Evolutionary conservation across 2,113 vertebrate species (phyloP).

Genomic region (Eira barbara): DNA sequence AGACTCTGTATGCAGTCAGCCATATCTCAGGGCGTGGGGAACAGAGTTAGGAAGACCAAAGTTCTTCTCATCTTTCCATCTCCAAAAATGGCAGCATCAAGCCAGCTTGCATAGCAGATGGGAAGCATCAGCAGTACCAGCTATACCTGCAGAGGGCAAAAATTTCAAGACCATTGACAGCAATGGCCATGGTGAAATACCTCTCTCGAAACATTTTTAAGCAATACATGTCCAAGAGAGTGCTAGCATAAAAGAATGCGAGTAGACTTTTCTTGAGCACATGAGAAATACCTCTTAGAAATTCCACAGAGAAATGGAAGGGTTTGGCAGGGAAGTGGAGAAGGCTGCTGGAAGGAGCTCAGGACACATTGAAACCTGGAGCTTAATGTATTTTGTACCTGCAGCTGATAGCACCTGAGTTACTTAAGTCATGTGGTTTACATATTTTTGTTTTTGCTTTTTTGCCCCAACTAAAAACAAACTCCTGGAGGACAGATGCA

Average conservation of each 20-base stretch:
- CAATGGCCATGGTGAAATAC: not conserved
- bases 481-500: not conserved
- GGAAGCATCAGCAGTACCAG: accelerated
- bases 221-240: not conserved
- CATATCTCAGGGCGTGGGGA: not conserved
- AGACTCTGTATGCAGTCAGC: accelerated
- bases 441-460: not conserved
- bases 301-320: not conserved
- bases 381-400: not conserved
- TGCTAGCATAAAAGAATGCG: not conserved
- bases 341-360: not conserved
- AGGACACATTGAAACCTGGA: not conserved
- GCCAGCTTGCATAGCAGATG: not conserved
- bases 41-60: not conserved
- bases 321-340: not conserved
- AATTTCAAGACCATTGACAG: not conserved
- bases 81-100: not conserved
- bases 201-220: not conserved
- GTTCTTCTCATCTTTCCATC: not conserved
- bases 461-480: not conserved
- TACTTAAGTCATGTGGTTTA: not conserved
- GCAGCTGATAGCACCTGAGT: not conserved
- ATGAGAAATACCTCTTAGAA: not conserved
- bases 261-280: not conserved
- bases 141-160: not conserved